Conservation (phyloP, 2,888 invertebrate species). For the Deladenus siricidicola region DNA sequence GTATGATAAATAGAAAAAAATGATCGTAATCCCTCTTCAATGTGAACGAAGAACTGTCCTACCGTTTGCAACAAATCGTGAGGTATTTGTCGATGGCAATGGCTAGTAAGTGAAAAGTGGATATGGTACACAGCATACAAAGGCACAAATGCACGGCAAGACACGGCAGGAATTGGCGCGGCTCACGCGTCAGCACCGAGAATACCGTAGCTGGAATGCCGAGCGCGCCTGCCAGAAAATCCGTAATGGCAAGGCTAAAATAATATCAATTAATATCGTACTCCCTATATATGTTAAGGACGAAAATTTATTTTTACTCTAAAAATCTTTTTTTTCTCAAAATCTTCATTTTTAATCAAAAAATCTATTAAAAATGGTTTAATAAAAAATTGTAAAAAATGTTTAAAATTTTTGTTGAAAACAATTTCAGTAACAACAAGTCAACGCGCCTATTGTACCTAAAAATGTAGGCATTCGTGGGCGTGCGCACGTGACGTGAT, state of each 20-base stretch:
- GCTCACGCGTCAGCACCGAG: conserved; percentile 34
- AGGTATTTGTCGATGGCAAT: conserved; percentile 52
- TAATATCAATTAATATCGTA: too few species aligned
- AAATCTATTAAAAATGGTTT: not conserved
- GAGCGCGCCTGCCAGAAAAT: conserved; percentile 46
- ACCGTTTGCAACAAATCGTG: conserved; percentile 46
- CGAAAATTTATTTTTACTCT: not conserved
- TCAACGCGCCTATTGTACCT: too few species aligned
- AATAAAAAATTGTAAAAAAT: not conserved
- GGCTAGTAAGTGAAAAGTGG: conserved; percentile 51
- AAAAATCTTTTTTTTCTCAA: not conserved
- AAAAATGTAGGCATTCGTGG: conserved; percentile 52
- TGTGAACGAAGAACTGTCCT: conserved; percentile 9
- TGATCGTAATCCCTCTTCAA: not conserved
- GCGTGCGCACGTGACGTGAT: conserved; percentile 38
- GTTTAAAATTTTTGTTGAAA: not conserved
- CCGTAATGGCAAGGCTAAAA: conserved; percentile 29
- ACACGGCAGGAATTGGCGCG: conserved; percentile 40
- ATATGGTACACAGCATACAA: conserved; percentile 51
- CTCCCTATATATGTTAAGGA: too few species aligned
- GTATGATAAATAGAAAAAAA: too few species aligned
- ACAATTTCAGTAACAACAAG: too few species aligned
- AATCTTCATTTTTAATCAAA: not conserved
- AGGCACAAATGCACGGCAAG: conserved; percentile 47
- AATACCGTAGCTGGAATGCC: conserved; percentile 47